phyloP scores from a whole-genome alignment of 92 coral and sea anemone genomes.

The Porites lobata region DNA sequence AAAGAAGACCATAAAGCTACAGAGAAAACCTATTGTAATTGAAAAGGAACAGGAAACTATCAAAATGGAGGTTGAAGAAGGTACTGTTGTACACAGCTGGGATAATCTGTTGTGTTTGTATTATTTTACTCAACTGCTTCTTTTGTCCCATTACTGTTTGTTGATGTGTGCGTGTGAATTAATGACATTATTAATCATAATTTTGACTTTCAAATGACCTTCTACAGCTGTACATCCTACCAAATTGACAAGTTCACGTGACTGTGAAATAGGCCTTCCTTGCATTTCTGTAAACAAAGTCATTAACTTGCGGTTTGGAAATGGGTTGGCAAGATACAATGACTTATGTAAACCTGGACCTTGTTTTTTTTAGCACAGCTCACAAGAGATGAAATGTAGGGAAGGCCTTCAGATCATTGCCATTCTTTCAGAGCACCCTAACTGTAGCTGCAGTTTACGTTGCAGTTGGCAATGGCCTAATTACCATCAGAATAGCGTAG shows the following conservation, averaged over 20 bases:
- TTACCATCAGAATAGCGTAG: too few species aligned
- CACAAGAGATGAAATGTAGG: too few species aligned
- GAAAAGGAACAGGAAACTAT: slow-evolving; percentile 53
- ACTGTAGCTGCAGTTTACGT: neutral
- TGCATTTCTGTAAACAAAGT: neutral
- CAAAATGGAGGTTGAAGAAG: slow-evolving; percentile 79
- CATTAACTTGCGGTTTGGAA: too few species aligned
- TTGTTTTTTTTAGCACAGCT: too few species aligned
- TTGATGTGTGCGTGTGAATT: neutral
- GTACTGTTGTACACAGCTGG: slow-evolving; percentile 29
- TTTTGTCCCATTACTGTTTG: neutral
- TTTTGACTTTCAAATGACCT: slow-evolving; percentile 41
- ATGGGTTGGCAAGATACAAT: too few species aligned
- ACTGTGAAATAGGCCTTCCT: neutral
- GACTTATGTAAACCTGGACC: too few species aligned
- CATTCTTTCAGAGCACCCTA: neutral
- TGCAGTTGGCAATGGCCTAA: too few species aligned
- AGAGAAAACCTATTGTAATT: slow-evolving; percentile 59
- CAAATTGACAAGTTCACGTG: neutral
- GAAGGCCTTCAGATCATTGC: too few species aligned
- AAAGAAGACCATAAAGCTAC: slow-evolving; percentile 79
- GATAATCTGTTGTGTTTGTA: neutral
- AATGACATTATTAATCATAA: neutral
- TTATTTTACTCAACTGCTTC: neutral
- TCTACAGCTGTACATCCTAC: neutral